Conservation (phyloP, 2,888 invertebrate species). For the Noctua janthina region DNA sequence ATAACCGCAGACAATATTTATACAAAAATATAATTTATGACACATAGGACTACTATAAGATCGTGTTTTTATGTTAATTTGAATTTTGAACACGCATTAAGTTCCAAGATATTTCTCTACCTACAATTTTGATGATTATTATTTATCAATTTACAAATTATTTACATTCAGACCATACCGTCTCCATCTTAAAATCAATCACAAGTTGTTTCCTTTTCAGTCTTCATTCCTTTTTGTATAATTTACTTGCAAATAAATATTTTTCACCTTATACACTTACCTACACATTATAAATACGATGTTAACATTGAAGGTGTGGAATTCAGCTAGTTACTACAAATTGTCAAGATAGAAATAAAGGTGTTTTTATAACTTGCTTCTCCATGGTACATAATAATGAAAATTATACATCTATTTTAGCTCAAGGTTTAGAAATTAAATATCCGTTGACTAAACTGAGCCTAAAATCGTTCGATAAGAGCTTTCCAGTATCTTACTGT, state of each 20-base stretch:
- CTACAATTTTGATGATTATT: slow-evolving; percentile 74
- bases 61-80: slow-evolving; percentile 74
- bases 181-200: slow-evolving; percentile 79
- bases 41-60: slow-evolving; percentile 74
- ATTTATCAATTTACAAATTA: slow-evolving; percentile 75
- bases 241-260: slow-evolving; percentile 55
- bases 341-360: slow-evolving; percentile 34
- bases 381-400: slow-evolving; percentile 39
- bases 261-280: slow-evolving; percentile 61
- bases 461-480: slow-evolving; percentile 69
- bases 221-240: slow-evolving; percentile 81
- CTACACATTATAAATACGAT: slow-evolving; percentile 58
- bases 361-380: slow-evolving; percentile 41
- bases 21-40: slow-evolving; percentile 88
- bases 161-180: slow-evolving; percentile 81
- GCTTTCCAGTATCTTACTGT: slow-evolving; percentile 73
- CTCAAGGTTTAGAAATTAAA: slow-evolving; percentile 44
- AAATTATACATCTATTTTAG: slow-evolving; percentile 54
- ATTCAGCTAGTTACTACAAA: slow-evolving; percentile 45
- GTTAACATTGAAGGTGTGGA: slow-evolving; percentile 61
- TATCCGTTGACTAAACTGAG: slow-evolving; percentile 55
- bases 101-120: slow-evolving; percentile 75
- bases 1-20: slow-evolving; percentile 83
- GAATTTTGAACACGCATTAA: slow-evolving; percentile 84
- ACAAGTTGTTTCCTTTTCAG: slow-evolving; percentile 88